Percentiles rank a stretch among this genome's conserved stretches.
phyloP scores from a whole-genome alignment of 2,888 invertebrate genomes.

The Cryptops parisi region DNA sequence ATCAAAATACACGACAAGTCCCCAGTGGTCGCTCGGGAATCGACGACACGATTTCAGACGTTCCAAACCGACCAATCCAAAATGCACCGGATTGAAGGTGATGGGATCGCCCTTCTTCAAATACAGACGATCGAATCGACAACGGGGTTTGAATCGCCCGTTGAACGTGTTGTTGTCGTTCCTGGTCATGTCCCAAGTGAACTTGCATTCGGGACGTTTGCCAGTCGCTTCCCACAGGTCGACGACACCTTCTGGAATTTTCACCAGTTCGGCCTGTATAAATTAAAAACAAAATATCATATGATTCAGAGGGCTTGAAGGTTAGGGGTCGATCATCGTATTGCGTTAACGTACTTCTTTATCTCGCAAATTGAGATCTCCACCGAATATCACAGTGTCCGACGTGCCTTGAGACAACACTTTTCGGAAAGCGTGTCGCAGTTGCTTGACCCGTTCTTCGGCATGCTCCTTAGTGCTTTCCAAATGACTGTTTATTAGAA shows the following conservation, averaged over 20 bases:
- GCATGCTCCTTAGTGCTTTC: slow-evolving; percentile 40
- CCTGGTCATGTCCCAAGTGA: slow-evolving; percentile 42
- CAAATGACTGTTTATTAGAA: slow-evolving; percentile 42
- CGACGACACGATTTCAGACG: slow-evolving; percentile 34
- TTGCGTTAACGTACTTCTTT: too few species aligned
- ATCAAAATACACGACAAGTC: slow-evolving; percentile 31
- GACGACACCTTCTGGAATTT: slow-evolving; percentile 31
- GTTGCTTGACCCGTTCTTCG: slow-evolving; percentile 35
- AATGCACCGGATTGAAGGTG: slow-evolving; percentile 32
- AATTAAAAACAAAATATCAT: too few species aligned
- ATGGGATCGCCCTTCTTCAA: slow-evolving; percentile 27
- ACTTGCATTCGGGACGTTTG: slow-evolving; percentile 35
- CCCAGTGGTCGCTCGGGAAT: slow-evolving; percentile 45
- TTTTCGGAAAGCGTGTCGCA: slow-evolving; percentile 30
- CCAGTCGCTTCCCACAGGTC: slow-evolving; percentile 43
- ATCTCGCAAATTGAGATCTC: slow-evolving; percentile 45
- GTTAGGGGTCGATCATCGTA: too few species aligned
- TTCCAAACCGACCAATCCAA: slow-evolving; percentile 40
- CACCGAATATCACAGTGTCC: slow-evolving; percentile 38
- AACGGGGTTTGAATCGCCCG: slow-evolving; percentile 31
- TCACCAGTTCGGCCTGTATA: too few species aligned
- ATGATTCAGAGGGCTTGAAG: too few species aligned
- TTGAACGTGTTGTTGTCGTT: slow-evolving; percentile 39
- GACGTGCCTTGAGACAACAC: slow-evolving; percentile 26
- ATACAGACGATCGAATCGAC: slow-evolving; percentile 42